Base-by-base conservation (phyloP, 2,113 vertebrate species). In the Sturnira hondurensis region DNA sequence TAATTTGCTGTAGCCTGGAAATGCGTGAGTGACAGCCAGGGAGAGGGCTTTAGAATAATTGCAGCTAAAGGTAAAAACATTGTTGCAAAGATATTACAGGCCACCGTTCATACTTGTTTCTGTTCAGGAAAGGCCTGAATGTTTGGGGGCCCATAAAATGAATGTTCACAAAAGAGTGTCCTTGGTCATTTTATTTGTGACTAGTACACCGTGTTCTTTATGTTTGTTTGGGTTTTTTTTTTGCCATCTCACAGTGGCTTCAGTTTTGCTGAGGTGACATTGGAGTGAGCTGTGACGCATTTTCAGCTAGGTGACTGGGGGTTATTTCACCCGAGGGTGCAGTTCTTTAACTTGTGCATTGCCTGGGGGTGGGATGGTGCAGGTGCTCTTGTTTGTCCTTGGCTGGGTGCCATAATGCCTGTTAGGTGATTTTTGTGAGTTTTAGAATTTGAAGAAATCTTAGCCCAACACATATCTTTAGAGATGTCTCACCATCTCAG, bases 1-100 rank as follows among this genome's bases (percentile, higher is more conserved):
- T 97, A 92, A 97, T 98, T 96, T 95, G 76, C 76, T 43, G 20
- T 52, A 92, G 89, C 86, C 85, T 98, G 54, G 92, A 97, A 97
- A 76, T 96, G 95, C 93, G 74, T 96, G 94, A 97, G 96, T 97
- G 97, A 98, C 97, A 98, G 94, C 85, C 97, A 77, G 95, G 97
- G 61, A 92, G 71, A 93, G 65, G 90, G 80, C 84, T 84, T 76
- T 85, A 52, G 90, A 95, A 85, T 97, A 91, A 92, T 92, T 93
- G 74, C 85, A 77, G 87, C 76, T 88, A 82, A 94, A 97, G 93
- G 76, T 58, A 31, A 94, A 97, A 77, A 77, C 80, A 81, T 33
- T 26, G 38, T 14, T 15, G 61, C 74, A 65, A 65, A 71, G 87
- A 2, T 17, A 86, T 86, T 82, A 47, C n/a, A 76, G 54, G 28